A percentile compares a stretch with the other conserved stretches of the same genome.
These are phyloP conservation scores for Doryteuthis pealeii DNA, from an alignment of 1,140 invertebrate species.

Conservation along the genomic window DNA sequence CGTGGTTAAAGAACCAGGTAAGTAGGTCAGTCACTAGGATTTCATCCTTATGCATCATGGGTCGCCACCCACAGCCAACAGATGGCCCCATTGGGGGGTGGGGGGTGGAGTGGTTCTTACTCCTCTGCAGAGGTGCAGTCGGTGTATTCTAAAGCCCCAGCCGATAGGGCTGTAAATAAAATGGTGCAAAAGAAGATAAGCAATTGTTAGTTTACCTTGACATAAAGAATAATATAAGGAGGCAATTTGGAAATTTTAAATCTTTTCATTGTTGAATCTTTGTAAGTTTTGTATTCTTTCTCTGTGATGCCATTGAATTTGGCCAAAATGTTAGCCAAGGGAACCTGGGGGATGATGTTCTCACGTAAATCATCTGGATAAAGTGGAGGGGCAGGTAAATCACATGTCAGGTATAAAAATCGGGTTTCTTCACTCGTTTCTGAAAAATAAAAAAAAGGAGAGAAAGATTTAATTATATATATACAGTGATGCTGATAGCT, in stretches of 20 bases:
- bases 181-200: too few relatives aligned
- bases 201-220: conserved; percentile 70
- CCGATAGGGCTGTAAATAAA: too few relatives aligned
- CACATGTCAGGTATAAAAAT: conserved; percentile 94
- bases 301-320: conserved; percentile 96
- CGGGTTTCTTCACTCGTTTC: conserved; percentile 85
- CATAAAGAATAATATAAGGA: conserved; percentile 96
- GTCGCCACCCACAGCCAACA: too few relatives aligned
- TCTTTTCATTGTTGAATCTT: conserved; percentile 95
- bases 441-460: conserved; percentile 16
- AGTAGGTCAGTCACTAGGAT: too few relatives aligned
- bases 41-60: too few relatives aligned
- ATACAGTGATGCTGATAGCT: too few relatives aligned
- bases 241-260: conserved; percentile 95
- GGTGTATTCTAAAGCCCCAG: too few relatives aligned
- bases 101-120: too few relatives aligned
- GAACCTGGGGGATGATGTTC: conserved; percentile 98
- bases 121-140: too few relatives aligned
- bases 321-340: conserved; percentile 85
- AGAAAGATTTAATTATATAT: too few relatives aligned
- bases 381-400: conserved; percentile 92
- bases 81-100: too few relatives aligned
- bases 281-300: conserved; percentile 99
- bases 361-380: conserved; percentile 97
- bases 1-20: too few relatives aligned